Percentiles rank a stretch among this genome's conserved stretches.
phyloP scores from a whole-genome alignment of 2,113 vertebrate species.

The Megalops atlanticus region DNA sequence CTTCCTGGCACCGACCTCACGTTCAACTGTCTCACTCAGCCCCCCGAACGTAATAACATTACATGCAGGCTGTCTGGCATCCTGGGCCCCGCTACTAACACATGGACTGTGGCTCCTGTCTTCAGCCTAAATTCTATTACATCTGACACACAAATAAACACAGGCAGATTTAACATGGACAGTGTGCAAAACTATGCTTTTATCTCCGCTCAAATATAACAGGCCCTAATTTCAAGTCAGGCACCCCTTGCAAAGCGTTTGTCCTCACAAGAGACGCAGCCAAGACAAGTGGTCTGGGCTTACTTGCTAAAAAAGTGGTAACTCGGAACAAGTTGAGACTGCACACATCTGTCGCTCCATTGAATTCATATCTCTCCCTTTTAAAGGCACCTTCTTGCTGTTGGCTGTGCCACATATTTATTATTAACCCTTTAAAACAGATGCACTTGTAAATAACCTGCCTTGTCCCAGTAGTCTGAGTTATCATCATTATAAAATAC shows the following conservation, averaged over 20 bases:
- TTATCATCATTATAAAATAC: too few species aligned
- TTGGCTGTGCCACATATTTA: too few species aligned
- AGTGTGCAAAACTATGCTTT: conserved; percentile 10
- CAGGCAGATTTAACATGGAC: conserved; percentile 13
- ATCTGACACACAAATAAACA: conserved; percentile 23
- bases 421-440: too few species aligned
- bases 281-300: background rate
- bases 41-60: conserved; percentile 21
- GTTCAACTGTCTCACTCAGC: background rate
- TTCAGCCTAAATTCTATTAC: conserved; percentile 12
- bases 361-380: background rate
- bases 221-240: background rate
- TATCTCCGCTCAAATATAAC: conserved; percentile 8
- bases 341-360: background rate
- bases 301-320: background rate
- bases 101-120: conserved; percentile 6
- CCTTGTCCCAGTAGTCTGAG: too few species aligned
- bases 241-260: background rate
- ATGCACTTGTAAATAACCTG: too few species aligned
- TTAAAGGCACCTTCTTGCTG: background rate
- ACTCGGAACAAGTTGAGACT: too few species aligned
- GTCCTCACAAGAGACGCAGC: background rate
- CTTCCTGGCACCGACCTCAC: conserved; percentile 21
- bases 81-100: background rate
- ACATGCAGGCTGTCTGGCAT: conserved; percentile 2